Evolutionary conservation across 2,113 vertebrate species (phyloP), one percentile per base, ranked within the genome.

Genomic region (Thunnus thynnus): DNA sequence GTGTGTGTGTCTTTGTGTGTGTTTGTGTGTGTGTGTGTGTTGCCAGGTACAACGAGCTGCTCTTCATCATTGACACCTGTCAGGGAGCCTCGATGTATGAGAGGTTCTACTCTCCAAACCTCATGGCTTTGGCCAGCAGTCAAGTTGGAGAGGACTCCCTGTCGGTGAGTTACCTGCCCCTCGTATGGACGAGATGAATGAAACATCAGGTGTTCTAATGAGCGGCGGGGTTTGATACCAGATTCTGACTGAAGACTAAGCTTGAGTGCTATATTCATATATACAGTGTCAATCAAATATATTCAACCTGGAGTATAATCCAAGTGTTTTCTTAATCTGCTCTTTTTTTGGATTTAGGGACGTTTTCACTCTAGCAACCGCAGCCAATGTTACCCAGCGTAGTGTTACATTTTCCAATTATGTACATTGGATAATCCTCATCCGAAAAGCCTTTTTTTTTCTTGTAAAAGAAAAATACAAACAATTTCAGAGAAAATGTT

Each of bases 31-130:
- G 13, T 78, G 32, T 79, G 47, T 75, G 46, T 62, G 5, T 86
- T 0, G 94, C 85, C 93, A 99, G 98, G 89, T 99, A 99, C 90
- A 98, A 99, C 3, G 98, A 99, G 77, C 89, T 99, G 86, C 93
- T 99, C 67, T 99, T 99, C 93, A 99, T 99, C 88, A 99, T 99
- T 65, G 98, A 99, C 84, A 99, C 98, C 47, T 99, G 98, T 84
- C 98, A 99, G 95, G 98, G 98, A 27, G 98, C 98, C 51, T 99
- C 98, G 85, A 99, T 99, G 98, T 99, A 99, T 56, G 97, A 99
- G 86, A 95, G 97, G 27, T 99, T 99, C 93, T 99, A 99, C 92
- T 99, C 98, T 11, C 98, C 98, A 7, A 99, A 99, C 87, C 95
- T 99, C 85, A 98, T 99, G 95, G 98, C 98, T 44, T 89, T 99